phyloP scores from a whole-genome alignment of 1,140 invertebrate species.

The Dermatophagoides farinae region DNA sequence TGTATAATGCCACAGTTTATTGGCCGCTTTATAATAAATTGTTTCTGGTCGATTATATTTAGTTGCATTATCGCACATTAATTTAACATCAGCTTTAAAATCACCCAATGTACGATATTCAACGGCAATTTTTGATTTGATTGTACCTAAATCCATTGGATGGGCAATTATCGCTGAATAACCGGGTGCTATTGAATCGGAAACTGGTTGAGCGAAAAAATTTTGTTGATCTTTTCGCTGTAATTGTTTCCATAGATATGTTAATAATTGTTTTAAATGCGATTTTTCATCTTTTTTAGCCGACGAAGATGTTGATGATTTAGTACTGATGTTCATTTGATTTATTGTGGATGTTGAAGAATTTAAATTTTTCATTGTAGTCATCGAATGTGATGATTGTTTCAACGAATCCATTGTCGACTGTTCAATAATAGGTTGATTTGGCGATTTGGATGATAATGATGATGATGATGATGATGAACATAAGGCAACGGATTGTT shows the following conservation, averaged over 20 bases:
- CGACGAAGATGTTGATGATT: no score
- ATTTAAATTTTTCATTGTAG: not conserved
- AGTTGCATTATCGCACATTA: conserved; percentile 94
- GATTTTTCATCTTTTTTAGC: not conserved
- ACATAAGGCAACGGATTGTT: no score
- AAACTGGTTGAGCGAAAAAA: conserved; percentile 92
- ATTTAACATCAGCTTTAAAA: conserved; percentile 33
- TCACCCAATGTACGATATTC: conserved; percentile 48
- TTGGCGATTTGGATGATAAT: no score
- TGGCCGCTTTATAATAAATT: conserved; percentile 85
- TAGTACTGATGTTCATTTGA: no score
- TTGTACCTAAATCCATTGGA: conserved; percentile 96
- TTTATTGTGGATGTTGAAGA: no score
- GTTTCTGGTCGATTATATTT: conserved; percentile 90
- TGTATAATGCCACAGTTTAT: conserved; percentile 62
- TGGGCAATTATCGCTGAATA: conserved; percentile 75
- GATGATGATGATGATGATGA: no score
- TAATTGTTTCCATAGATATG: conserved; percentile 10
- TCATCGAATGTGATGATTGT: not conserved
- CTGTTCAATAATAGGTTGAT: not conserved
- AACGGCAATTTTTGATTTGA: conserved; percentile 61
- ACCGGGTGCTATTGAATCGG: conserved; percentile 84
- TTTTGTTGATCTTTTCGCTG: conserved; percentile 60
- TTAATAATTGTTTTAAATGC: not conserved
- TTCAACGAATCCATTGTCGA: not conserved